phyloP scores from a whole-genome alignment of 2,888 invertebrate species.

The Phlogophora meticulosa region DNA sequence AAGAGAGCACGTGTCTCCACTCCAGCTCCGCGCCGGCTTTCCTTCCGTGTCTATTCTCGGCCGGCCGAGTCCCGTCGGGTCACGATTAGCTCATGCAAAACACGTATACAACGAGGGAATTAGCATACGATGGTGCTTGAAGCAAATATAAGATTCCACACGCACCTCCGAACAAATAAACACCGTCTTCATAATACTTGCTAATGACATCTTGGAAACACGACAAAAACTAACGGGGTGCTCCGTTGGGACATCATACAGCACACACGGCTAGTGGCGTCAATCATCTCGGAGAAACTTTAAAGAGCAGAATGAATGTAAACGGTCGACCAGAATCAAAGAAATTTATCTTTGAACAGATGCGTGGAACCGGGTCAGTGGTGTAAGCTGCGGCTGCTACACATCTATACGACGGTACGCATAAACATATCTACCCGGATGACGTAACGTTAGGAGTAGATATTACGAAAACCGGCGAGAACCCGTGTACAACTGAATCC shows the following conservation, averaged over 20 bases:
- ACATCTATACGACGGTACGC: constrained; percentile 80
- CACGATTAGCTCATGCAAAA: constrained; percentile 86
- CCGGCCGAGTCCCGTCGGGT: constrained; percentile 79
- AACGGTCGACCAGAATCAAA: constrained; percentile 73
- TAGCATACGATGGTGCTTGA: constrained; percentile 77
- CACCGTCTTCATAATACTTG: constrained; percentile 65
- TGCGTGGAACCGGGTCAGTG: constrained; percentile 86
- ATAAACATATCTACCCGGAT: constrained; percentile 82
- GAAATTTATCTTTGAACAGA: constrained; percentile 82
- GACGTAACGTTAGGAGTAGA: constrained; percentile 81
- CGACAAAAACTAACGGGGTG: constrained; percentile 57
- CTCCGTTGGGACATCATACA: constrained; percentile 38
- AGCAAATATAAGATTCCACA: constrained; percentile 74
- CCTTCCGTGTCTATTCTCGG: constrained; percentile 89
- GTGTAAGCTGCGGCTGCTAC: constrained; percentile 83
- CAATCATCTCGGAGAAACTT: constrained; percentile 61
- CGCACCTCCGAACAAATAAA: constrained; percentile 66
- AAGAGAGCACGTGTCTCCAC: constrained; percentile 83
- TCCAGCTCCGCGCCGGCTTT: constrained; percentile 83
- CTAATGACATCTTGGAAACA: constrained; percentile 68
- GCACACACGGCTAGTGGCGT: constrained; percentile 44
- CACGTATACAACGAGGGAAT: constrained; percentile 84
- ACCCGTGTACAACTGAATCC: constrained; percentile 76
- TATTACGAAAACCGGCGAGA: constrained; percentile 81
- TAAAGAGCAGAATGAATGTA: constrained; percentile 63